Evolutionary conservation across 1,140 invertebrate species (phyloP), one percentile per base, ranked within the genome.

Genomic region (Sycobia sp.): DNA sequence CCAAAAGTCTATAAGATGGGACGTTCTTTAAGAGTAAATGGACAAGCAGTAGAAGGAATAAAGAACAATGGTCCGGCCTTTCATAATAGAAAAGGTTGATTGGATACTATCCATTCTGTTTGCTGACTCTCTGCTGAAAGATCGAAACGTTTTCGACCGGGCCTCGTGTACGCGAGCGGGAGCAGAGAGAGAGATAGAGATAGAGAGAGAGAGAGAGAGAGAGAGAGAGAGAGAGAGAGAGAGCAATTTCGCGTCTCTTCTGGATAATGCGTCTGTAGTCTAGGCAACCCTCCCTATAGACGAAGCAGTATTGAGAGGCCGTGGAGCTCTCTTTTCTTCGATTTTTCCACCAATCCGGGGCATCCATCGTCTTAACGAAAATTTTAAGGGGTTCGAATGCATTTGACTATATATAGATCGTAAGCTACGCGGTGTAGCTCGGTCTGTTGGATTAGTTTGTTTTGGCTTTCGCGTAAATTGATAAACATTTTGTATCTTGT

Each of bases 81-180:
- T 69, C 69, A 72, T 67, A n/a, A n/a, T n/a, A 69, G 72, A 69
- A 65, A 60, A 73, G 69, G 72, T 75, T 76, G 75, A 76, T 76
- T 75, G 73, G 71, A 75, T 74, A 66, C 66, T 67, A 75, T 76
- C 71, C 72, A 75, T 75, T 73, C 49, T 60, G 68, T 71, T 73
- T 67, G 60, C 32, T 63, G 66, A n/a, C 32, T 74, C 72, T 69
- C 70, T 71, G 65, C 69, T 53, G 49, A 66, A 43, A 64, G 65
- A 73, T 73, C 70, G 66, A 73, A 73, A n/a, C 13, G 38, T 71
- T 66, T 62, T 55, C 43, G 36, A 53, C 43, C 34, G 43, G 44
- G 56, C 36, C n/a, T n/a, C n/a, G n/a, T n/a, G n/a, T n/a, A n/a
- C n/a, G n/a, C n/a, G n/a, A n/a, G n/a, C n/a, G n/a, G n/a, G n/a